phyloP scores from a whole-genome alignment of 1,140 invertebrate genomes.

The Drosophila bipectinata region DNA sequence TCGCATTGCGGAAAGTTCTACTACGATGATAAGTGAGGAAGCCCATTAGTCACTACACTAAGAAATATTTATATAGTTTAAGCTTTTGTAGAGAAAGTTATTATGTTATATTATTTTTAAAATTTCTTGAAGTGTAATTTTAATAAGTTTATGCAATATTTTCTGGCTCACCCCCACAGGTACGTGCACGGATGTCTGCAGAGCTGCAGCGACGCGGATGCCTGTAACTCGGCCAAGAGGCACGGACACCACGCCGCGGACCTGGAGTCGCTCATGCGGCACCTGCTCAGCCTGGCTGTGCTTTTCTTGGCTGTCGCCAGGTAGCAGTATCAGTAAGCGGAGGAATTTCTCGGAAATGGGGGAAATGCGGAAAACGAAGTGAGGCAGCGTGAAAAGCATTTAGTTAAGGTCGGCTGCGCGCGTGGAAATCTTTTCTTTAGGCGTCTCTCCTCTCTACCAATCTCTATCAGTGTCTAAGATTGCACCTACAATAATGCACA shows the following conservation, averaged over 20 bases:
- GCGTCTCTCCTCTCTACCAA: slow-evolving; percentile 27
- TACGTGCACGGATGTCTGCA: slow-evolving; percentile 94
- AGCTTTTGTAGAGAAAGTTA: not conserved
- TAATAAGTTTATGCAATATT: not conserved
- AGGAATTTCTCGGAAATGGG: slow-evolving; percentile 7
- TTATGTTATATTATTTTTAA: no score
- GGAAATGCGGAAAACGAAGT: slow-evolving; percentile 35
- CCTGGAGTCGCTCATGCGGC: slow-evolving; percentile 42
- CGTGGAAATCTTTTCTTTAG: slow-evolving; percentile 42
- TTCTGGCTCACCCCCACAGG: slow-evolving; percentile 83
- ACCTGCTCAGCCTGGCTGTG: slow-evolving; percentile 52
- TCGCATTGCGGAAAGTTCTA: slow-evolving; percentile 96
- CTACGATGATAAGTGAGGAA: slow-evolving; percentile 91
- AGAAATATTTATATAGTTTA: not conserved
- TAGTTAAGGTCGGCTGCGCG: slow-evolving; percentile 60
- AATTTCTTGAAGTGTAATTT: not conserved
- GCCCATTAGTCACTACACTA: not conserved
- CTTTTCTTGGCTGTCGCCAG: slow-evolving; percentile 49
- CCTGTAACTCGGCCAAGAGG: slow-evolving; percentile 87
- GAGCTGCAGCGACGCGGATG: slow-evolving; percentile 94
- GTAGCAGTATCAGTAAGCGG: slow-evolving; percentile 57
- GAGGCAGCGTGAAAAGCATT: slow-evolving; percentile 56
- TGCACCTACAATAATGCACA: slow-evolving; percentile 57
- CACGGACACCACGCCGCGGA: slow-evolving; percentile 33
- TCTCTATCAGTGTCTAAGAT: slow-evolving; percentile 65